Base-by-base conservation (phyloP, 2,113 vertebrate species). In the Melanotaenia duboulayi region DNA sequence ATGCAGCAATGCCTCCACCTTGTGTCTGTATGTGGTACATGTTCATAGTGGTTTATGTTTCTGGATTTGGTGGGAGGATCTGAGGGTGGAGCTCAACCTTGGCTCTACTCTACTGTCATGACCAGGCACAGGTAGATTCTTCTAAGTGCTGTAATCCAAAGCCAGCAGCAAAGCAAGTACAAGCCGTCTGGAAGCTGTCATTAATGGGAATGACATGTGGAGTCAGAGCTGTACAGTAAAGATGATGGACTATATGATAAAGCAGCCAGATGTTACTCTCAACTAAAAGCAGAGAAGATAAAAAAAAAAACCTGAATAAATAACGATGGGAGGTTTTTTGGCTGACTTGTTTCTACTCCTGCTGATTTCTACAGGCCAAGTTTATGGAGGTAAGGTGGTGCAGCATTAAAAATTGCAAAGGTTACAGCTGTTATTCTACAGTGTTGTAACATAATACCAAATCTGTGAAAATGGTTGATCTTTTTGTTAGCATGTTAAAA, bases 341-440 rank as follows among this genome's bases (percentile, higher is more conserved):
- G 71, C 70, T 70, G 56, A 69, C 39, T 17, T 90, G 39, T 78
- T 89, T 58, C 67, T 92, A 6, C 73, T 89, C n/a, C 66, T 91
- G 32, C 50, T 84, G 55, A 61, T 90, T 75, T 87, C 81, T 42
- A 65, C 67, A 7, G 76, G 79, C 78, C 83, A 78, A 25, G 86
- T 81, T 63, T 59, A 74, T 66, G 92, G 80, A 91, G 93, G 93
- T 94, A 85, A 85, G 87, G 17, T 42, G 25, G 63, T 76, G 57
- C 56, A 74, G 48, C 0, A 9, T n/a, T 48, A 46, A 48, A 48
- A 39, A 13, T 25, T 44, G 22, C 46, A 69, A 51, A 60, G 17
- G n/a, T 51, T 32, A 1, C 22, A 71, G 22, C 44, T 35, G 19
- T 56, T 22, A 22, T 11, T 17, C 2, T 13, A 44, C 20, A 67